phyloP scores from a whole-genome alignment of 2,113 vertebrate species.

The Dicrurus megarhynchus region DNA sequence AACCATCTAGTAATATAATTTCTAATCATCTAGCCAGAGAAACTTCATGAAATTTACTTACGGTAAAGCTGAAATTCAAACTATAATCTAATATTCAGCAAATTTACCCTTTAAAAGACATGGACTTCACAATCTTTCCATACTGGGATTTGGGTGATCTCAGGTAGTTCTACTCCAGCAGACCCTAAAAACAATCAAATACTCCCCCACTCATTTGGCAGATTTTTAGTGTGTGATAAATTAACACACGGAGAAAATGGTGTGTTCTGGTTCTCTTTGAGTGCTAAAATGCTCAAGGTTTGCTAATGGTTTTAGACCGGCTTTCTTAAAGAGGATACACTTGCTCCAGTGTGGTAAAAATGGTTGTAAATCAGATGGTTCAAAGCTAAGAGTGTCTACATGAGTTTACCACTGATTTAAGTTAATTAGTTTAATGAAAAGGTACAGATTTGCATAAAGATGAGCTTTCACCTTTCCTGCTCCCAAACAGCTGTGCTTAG shows the following conservation, averaged over 20 bases:
- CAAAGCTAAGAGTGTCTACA: not conserved
- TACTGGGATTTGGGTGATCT: not conserved
- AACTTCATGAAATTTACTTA: not conserved
- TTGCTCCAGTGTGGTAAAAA: not conserved
- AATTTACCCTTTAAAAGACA: not conserved
- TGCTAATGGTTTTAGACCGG: not conserved
- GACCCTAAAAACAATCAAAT: not conserved
- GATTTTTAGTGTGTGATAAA: not conserved
- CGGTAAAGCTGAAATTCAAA: not conserved
- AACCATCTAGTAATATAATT: not conserved
- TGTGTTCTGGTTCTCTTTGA: not conserved
- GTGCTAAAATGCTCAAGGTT: not conserved
- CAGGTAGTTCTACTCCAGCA: not conserved
- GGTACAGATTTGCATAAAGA: constrained; percentile 1
- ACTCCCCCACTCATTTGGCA: not conserved
- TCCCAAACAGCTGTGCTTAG: not conserved
- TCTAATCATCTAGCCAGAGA: not conserved
- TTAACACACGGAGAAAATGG: not conserved
- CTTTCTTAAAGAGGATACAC: not conserved
- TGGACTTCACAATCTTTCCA: not conserved
- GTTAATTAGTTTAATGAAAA: constrained; percentile 13
- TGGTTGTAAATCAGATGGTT: not conserved
- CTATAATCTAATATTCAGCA: not conserved
- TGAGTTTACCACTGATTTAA: not conserved
- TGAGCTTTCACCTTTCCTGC: constrained; percentile 1